Evolutionary conservation across 2,888 invertebrate species (phyloP), one percentile per base, ranked within the genome.

Genomic region (Drosophila helvetica): DNA sequence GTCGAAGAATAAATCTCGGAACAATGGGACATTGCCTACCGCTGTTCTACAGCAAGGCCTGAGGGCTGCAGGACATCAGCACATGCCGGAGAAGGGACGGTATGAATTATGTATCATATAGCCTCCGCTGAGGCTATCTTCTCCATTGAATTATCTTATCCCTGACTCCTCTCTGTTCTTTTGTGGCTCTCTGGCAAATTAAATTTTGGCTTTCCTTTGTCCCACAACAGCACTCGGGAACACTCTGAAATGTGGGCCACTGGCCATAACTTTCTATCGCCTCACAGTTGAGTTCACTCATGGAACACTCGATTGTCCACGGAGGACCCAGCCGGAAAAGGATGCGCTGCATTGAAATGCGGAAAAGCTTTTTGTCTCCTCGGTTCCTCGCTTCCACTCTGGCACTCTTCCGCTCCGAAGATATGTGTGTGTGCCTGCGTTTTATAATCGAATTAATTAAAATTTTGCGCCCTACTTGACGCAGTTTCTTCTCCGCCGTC

Each of bases 361-460:
- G 77, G 74, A 74, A 82, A 84, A 82, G 81, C 82, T 78, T 80
- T 84, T 84, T 80, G 74, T 80, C 68, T 66, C 56, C 74, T 53
- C 27, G 57, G 42, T 65, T 73, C 59, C 69, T 64, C 38, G 60
- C 22, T 25, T 25, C 25, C 47, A 8, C 65, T 25, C 18, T 42
- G 10, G 59, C 19, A 19, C 52, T 53, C n/a, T 51, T 46, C 19
- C 43, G 38, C 19, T 43, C 46, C 57, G 12, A 27, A 48, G 42
- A 27, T 60, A 25, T 60, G 57, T 50, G 52, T 45, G 73, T 74
- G 74, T 70, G 78, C 59, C 68, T 86, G 83, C 77, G 80, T 80
- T 77, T 77, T 74, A 79, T 85, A 86, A 85, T 85, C 85, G 85
- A 86, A 86, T 85, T 85, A 85, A 85, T 86, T 85, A 85, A 86